Base-by-base conservation (phyloP, 1,140 invertebrate species). In the Goniozus legneri region DNA sequence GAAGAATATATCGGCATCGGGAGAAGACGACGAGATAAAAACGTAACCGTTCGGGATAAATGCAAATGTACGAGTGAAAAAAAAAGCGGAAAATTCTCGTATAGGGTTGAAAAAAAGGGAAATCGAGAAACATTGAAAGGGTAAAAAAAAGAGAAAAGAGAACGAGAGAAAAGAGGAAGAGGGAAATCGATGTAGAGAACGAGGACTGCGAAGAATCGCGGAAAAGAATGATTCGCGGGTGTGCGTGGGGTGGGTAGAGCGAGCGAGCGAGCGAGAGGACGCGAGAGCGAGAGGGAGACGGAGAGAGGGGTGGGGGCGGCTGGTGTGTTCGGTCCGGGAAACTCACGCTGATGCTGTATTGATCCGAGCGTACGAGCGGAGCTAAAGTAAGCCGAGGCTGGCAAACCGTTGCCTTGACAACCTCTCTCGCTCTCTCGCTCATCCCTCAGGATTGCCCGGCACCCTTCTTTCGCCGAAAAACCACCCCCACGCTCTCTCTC, bases 361-460 rank as follows among this genome's bases (percentile, higher is more conserved):
- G 72, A 75, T 75, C 72, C 69, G 59, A 50, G 52, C 50, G 43
- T 54, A 56, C 45, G 56, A 52, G 59, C 65, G 59, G 61, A 70
- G 70, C 69, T 71, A 73, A 71, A 73, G 66, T 69, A 71, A 75
- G 71, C 69, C 65, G 58, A 55, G 56, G 52, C 58, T 65, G 76
- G 50, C 69, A 71, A 24, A 72, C 76, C 56, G 77, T 79, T 65
- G 77, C 77, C 60, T 73, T 78, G 54, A 78, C 75, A 67, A 80
- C 79, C 69, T 75, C 38, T n/a, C n/a, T n/a, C n/a, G n/a, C n/a
- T n/a, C n/a, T n/a, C 68, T 73, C 64, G 66, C 76, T 59, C 75
- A 74, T 60, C 67, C 75, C 53, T 70, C 65, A 58, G 50, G 56
- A 48, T 52, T 59, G 62, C 20, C 59, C 65, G 37, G 58, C 42